Evolutionary conservation across 1,140 invertebrate species (phyloP).

Genomic region (Orius insidiosus): DNA sequence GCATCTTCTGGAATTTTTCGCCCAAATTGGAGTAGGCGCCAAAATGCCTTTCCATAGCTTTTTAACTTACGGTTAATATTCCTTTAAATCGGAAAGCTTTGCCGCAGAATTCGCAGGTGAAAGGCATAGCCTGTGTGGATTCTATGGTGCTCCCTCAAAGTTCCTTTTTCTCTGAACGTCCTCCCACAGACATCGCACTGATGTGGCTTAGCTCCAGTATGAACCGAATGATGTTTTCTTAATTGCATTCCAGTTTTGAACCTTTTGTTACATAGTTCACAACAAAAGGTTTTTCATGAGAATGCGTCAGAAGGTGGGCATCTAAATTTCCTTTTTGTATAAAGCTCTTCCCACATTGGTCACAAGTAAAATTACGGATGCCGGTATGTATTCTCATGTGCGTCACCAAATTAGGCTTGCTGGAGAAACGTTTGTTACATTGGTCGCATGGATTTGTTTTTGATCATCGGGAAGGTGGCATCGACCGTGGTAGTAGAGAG

Average conservation of each 20-base stretch:
- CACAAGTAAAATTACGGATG: slow-evolving; percentile 23
- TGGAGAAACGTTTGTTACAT: slow-evolving; percentile 25
- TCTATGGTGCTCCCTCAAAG: slow-evolving; percentile 38
- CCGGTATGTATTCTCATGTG: slow-evolving; percentile 22
- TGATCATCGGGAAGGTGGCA: slow-evolving; percentile 21
- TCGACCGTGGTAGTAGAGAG: slow-evolving; percentile 21
- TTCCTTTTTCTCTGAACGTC: slow-evolving; percentile 44
- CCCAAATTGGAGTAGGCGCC: too few relatives aligned
- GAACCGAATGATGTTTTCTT: slow-evolving; percentile 39
- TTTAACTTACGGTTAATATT: slow-evolving; percentile 19
- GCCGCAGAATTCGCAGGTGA: slow-evolving; percentile 48
- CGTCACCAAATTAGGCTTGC: slow-evolving; percentile 17
- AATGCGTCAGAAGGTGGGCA: slow-evolving; percentile 34
- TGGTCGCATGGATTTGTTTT: slow-evolving; percentile 25
- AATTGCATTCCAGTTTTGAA: slow-evolving; percentile 36
- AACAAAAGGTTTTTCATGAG: slow-evolving; percentile 31
- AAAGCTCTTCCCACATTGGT: slow-evolving; percentile 25
- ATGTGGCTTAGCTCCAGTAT: slow-evolving; percentile 52
- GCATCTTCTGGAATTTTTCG: too few relatives aligned
- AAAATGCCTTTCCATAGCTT: background rate
- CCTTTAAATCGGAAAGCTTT: slow-evolving; percentile 46
- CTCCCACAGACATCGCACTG: slow-evolving; percentile 53
- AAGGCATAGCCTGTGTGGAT: slow-evolving; percentile 74
- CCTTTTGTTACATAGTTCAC: slow-evolving; percentile 17
- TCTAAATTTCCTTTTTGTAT: slow-evolving; percentile 24